Conservation (phyloP, 2,113 vertebrate genomes). For the Hemiprocne comata region DNA sequence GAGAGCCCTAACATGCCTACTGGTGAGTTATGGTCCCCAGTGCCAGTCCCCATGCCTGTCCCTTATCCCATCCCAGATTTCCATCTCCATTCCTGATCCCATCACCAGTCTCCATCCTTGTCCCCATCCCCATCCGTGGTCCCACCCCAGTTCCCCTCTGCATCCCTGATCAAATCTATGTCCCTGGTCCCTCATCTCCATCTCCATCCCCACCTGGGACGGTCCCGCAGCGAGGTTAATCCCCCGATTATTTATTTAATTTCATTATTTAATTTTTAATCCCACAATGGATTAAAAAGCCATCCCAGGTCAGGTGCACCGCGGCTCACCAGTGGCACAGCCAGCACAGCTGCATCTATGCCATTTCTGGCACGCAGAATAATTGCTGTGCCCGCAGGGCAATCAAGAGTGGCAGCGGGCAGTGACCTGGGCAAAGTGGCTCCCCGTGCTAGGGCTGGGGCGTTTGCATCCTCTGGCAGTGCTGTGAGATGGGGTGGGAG, state of each 20-base stretch:
- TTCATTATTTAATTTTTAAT: no score
- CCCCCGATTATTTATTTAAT: no score
- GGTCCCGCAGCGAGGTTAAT: background rate
- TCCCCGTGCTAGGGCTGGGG: rapidly evolving
- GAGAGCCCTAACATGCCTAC: background rate
- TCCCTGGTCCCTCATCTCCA: background rate
- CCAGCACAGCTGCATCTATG: background rate
- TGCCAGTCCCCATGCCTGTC: background rate
- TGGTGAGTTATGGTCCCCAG: background rate
- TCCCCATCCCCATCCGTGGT: background rate
- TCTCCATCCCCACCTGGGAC: background rate
- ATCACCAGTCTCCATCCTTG: background rate
- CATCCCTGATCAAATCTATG: no score
- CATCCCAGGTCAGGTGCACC: background rate
- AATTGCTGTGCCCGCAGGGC: background rate
- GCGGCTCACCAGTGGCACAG: rapidly evolving
- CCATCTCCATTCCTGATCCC: background rate
- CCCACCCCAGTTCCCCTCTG: background rate
- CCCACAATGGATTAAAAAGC: rapidly evolving
- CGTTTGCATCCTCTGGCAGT: rapidly evolving
- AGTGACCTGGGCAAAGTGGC: background rate
- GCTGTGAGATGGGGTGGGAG: background rate
- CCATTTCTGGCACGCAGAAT: rapidly evolving
- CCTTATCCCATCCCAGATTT: background rate
- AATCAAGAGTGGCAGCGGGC: background rate